These are phyloP conservation scores for Octodon degus DNA, from an alignment of 2,113 vertebrate species.

Conservation along the genomic window DNA sequence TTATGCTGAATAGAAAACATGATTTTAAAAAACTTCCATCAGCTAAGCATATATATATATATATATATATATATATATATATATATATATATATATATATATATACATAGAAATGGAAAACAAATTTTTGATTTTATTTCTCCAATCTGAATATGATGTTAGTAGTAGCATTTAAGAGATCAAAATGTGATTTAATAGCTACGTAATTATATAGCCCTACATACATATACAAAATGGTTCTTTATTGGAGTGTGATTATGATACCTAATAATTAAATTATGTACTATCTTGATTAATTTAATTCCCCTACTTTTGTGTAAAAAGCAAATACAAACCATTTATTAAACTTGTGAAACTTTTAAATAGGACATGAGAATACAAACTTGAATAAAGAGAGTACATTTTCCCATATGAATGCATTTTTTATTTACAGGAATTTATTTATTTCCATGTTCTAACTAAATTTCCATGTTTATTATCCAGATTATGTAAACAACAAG, in stretches of 20 bases:
- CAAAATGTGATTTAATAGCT: constrained; percentile 27
- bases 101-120: neutral
- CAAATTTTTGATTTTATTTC: neutral
- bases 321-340: neutral
- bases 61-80: neutral
- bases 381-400: neutral
- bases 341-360: neutral
- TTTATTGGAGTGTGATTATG: neutral
- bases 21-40: constrained; percentile 29
- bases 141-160: neutral
- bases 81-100: neutral
- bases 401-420: neutral
- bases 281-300: neutral
- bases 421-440: neutral
- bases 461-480: neutral
- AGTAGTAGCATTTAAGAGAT: neutral
- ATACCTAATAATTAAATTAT: neutral
- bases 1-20: neutral
- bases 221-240: constrained; percentile 18
- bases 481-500: neutral
- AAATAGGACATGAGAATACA: neutral
- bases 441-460: neutral
- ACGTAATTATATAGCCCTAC: neutral
- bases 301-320: neutral
- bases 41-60: neutral